A percentile compares a stretch with the other conserved stretches of the same genome.
phyloP scores from a whole-genome alignment of 2,888 invertebrate genomes.

The Yponomeuta sedellus region DNA sequence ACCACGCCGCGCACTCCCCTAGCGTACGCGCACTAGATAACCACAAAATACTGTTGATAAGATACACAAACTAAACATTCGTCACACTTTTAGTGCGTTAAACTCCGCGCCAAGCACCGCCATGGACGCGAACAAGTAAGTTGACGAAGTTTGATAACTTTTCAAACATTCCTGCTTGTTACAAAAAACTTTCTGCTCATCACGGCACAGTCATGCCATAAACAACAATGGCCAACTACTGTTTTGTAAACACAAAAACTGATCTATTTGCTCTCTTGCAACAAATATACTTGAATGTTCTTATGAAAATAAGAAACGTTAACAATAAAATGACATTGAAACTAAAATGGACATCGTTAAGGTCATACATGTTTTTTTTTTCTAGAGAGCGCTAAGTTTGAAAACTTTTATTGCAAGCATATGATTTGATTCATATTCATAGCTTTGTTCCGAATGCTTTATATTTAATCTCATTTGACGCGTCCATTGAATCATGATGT shows the following conservation, averaged over 20 bases:
- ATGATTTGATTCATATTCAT: constrained; percentile 20
- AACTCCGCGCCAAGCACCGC: constrained; percentile 44
- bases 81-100: constrained; percentile 41
- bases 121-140: constrained; percentile 55
- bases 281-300: constrained; percentile 21
- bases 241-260: constrained; percentile 51
- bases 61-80: constrained; percentile 52
- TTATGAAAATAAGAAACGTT: background rate
- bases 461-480: constrained; percentile 23
- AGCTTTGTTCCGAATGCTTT: constrained; percentile 25
- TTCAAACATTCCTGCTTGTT: constrained; percentile 28
- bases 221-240: constrained; percentile 13
- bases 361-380: constrained; percentile 20
- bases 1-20: constrained; percentile 38
- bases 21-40: constrained; percentile 49
- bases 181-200: constrained; percentile 14
- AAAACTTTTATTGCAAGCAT: constrained; percentile 16
- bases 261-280: constrained; percentile 19
- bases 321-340: constrained; percentile 9
- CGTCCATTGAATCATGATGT: constrained; percentile 29
- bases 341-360: constrained; percentile 27
- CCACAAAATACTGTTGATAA: constrained; percentile 51
- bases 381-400: constrained; percentile 9
- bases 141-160: constrained; percentile 37
- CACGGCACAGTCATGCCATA: background rate